Conservation (phyloP, 2,888 invertebrate genomes). For the Thereva nobilitata region DNA sequence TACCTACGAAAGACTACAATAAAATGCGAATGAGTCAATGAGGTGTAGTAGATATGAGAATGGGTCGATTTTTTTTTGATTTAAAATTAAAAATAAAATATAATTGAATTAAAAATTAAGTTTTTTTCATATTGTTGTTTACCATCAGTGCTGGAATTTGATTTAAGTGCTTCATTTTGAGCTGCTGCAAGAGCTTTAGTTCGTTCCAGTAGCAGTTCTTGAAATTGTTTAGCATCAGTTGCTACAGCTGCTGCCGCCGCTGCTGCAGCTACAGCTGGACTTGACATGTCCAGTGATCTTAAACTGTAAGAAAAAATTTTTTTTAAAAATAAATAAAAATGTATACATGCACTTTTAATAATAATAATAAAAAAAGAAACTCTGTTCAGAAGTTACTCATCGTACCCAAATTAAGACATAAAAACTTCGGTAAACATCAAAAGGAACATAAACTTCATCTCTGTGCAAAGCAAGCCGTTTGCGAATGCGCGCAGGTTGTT, state of each 20-base stretch:
- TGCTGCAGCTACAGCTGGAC: constrained; percentile 62
- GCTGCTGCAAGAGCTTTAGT: constrained; percentile 67
- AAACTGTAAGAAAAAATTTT: constrained; percentile 66
- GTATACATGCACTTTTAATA: too few species aligned
- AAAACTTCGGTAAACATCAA: constrained; percentile 13
- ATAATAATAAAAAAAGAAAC: neutral
- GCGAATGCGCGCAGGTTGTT: constrained; percentile 21
- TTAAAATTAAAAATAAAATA: constrained; percentile 36
- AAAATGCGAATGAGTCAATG: constrained; percentile 10
- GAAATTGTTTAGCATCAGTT: constrained; percentile 66
- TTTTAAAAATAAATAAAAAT: constrained; percentile 30
- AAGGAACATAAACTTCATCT: constrained; percentile 5
- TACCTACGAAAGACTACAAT: constrained; percentile 1
- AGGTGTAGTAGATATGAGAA: constrained; percentile 9
- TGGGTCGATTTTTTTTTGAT: constrained; percentile 8
- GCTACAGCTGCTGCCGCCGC: constrained; percentile 70
- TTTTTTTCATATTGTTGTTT: constrained; percentile 41
- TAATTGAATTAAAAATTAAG: constrained; percentile 25
- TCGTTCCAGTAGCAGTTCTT: constrained; percentile 76
- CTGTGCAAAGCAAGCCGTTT: constrained; percentile 19
- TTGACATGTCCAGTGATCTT: constrained; percentile 75
- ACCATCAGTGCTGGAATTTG: constrained; percentile 58
- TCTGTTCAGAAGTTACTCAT: neutral
- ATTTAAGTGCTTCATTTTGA: constrained; percentile 62
- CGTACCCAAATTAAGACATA: constrained; percentile 10